Conservation (phyloP, 2,888 invertebrate species). For the Scaptomyza cyrtandrae region DNA sequence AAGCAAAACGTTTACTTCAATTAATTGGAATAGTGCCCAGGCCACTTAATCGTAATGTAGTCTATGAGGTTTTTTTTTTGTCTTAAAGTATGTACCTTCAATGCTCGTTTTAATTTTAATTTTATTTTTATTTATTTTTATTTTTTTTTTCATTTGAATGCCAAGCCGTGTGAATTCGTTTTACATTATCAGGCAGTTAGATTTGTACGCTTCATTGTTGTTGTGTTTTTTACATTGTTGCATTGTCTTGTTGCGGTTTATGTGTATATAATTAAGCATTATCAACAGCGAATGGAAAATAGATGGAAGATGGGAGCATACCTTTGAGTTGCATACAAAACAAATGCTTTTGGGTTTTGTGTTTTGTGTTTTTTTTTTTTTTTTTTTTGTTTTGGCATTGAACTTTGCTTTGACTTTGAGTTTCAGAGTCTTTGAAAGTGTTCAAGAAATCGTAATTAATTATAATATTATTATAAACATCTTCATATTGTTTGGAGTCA, state of each 20-base stretch:
- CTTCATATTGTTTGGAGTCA: constrained; percentile 66
- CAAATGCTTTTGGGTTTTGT: constrained; percentile 51
- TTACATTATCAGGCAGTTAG: constrained; percentile 50
- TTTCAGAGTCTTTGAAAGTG: constrained; percentile 43
- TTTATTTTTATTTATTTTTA: constrained; percentile 13
- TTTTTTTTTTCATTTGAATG: constrained; percentile 29
- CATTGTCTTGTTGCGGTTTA: constrained; percentile 64
- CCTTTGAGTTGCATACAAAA: constrained; percentile 57
- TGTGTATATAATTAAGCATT: constrained; percentile 76
- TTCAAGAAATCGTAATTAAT: constrained; percentile 69
- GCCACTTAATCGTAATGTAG: constrained; percentile 48
- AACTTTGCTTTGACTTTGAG: constrained; percentile 77
- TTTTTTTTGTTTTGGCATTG: constrained; percentile 69
- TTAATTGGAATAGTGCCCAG: constrained; percentile 41
- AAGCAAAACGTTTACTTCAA: constrained; percentile 31
- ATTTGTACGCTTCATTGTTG: constrained; percentile 42
- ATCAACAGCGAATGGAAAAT: constrained; percentile 62
- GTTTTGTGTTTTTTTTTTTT: constrained; percentile 1
- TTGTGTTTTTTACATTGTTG: constrained; percentile 42
- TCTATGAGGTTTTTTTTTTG: constrained; percentile 12
- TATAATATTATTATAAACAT: constrained; percentile 75
- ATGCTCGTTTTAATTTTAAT: constrained; percentile 39
- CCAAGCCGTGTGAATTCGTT: constrained; percentile 55
- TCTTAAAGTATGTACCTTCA: constrained; percentile 39
- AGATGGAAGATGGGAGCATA: constrained; percentile 59